Conservation (phyloP, 2,113 vertebrate species). For the Oreochromis aureus region DNA sequence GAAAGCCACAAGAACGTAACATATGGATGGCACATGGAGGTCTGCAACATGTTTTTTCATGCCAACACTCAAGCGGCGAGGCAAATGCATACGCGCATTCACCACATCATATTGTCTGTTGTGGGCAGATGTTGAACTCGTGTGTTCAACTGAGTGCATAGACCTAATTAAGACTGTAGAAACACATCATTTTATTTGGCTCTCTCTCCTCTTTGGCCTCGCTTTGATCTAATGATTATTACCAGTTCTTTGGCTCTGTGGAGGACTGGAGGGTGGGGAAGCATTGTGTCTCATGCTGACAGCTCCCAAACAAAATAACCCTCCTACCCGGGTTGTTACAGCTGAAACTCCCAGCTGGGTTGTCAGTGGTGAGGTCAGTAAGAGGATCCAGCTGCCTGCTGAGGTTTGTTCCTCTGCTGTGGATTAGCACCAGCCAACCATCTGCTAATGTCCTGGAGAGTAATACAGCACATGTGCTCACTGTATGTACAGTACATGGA, state of each 20-base stretch:
- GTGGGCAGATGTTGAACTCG: slow-evolving; percentile 57
- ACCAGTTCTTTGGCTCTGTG: slow-evolving; percentile 56
- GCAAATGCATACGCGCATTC: background rate
- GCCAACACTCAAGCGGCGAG: background rate
- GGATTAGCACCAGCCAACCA: slow-evolving; percentile 46
- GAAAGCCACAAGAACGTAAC: background rate
- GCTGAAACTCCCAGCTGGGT: slow-evolving; percentile 65
- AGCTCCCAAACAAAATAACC: slow-evolving; percentile 58
- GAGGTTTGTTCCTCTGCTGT: slow-evolving; percentile 38
- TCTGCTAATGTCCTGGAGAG: slow-evolving; percentile 37
- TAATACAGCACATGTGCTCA: background rate
- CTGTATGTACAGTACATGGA: background rate
- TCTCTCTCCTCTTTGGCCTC: slow-evolving; percentile 9
- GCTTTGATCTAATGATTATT: slow-evolving; percentile 68
- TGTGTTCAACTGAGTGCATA: slow-evolving; percentile 27
- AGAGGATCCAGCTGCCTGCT: slow-evolving; percentile 58
- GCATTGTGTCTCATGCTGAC: slow-evolving; percentile 59
- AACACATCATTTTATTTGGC: slow-evolving; percentile 59
- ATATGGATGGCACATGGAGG: slow-evolving; percentile 42
- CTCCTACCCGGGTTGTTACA: slow-evolving; percentile 43
- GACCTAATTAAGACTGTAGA: slow-evolving; percentile 60
- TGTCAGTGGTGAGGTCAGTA: slow-evolving; percentile 63
- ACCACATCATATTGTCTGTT: slow-evolving; percentile 26
- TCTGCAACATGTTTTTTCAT: background rate
- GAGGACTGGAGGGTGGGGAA: slow-evolving; percentile 28